Evolutionary conservation across 2,888 invertebrate species (phyloP).

Genomic region (Drosophila limbata): DNA sequence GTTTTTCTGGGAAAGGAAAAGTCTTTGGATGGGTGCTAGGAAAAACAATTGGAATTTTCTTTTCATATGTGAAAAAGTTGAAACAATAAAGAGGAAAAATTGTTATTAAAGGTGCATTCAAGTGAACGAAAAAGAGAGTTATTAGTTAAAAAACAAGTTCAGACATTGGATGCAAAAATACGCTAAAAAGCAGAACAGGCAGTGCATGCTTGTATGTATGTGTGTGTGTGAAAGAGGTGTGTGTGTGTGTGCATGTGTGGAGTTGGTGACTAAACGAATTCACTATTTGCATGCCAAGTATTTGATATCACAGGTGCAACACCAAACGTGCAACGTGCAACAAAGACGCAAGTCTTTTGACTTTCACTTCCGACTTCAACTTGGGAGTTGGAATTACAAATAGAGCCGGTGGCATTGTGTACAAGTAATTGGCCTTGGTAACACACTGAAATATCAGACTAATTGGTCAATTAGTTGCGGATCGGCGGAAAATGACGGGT

Average conservation of each 20-base stretch:
- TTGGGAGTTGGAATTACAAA: not conserved
- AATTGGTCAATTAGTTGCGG: constrained; percentile 60
- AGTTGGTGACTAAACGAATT: constrained; percentile 31
- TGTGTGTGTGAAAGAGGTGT: constrained; percentile 22
- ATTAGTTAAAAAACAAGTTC: constrained; percentile 27
- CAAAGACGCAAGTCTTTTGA: constrained; percentile 8
- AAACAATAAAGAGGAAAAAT: constrained; percentile 5
- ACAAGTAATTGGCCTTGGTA: constrained; percentile 56
- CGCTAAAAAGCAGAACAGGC: constrained; percentile 55
- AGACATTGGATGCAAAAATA: constrained; percentile 39
- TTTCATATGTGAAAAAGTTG: constrained; percentile 19
- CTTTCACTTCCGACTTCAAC: not conserved
- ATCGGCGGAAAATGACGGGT: not conserved
- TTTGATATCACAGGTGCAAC: constrained; percentile 25
- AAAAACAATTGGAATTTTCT: constrained; percentile 12
- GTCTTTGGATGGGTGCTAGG: constrained; percentile 19
- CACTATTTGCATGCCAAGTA: constrained; percentile 56
- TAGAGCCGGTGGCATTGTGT: not conserved
- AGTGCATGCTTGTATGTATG: constrained; percentile 41
- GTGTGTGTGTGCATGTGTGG: constrained; percentile 7
- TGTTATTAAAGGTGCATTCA: constrained; percentile 5
- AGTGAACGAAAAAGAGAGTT: constrained; percentile 3
- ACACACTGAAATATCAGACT: constrained; percentile 44
- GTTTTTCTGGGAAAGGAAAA: constrained; percentile 28
- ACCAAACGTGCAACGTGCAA: constrained; percentile 33